These are phyloP conservation scores for Ibidorhyncha struthersii DNA, from an alignment of 2,113 vertebrate species.

Conservation along the genomic window DNA sequence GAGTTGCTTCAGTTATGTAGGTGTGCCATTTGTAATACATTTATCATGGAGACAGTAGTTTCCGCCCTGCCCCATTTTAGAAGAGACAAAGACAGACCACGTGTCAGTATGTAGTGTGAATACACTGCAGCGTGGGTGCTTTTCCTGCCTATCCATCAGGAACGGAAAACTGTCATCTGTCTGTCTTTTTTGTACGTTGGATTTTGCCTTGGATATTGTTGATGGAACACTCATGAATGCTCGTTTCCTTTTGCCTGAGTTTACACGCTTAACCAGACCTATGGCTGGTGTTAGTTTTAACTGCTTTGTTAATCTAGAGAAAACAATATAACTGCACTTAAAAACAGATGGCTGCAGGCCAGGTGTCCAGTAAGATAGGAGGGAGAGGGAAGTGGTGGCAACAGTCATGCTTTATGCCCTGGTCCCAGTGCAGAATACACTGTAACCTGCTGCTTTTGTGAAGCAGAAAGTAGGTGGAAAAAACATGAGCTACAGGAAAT, in stretches of 20 bases:
- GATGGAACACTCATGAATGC: neutral
- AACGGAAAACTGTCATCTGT: neutral
- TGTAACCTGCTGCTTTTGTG: neutral
- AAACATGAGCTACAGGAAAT: neutral
- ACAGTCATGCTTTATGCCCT: neutral
- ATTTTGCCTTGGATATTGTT: neutral
- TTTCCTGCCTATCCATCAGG: neutral
- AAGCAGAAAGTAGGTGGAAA: neutral
- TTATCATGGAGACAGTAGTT: neutral
- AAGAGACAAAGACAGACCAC: neutral
- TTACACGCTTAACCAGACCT: neutral
- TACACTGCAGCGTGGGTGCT: neutral
- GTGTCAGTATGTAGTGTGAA: fast-evolving
- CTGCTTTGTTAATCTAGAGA: neutral
- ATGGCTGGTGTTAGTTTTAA: neutral
- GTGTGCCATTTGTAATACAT: neutral
- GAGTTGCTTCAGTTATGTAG: neutral
- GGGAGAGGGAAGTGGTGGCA: neutral
- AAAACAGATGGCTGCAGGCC: neutral
- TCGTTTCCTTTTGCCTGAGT: neutral
- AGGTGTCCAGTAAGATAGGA: neutral
- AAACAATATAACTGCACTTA: neutral
- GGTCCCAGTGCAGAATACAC: neutral
- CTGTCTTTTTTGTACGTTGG: fast-evolving
- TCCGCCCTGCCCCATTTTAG: fast-evolving